Evolutionary conservation across 1,140 invertebrate species (phyloP).

Genomic region (Drosophila asahinai): DNA sequence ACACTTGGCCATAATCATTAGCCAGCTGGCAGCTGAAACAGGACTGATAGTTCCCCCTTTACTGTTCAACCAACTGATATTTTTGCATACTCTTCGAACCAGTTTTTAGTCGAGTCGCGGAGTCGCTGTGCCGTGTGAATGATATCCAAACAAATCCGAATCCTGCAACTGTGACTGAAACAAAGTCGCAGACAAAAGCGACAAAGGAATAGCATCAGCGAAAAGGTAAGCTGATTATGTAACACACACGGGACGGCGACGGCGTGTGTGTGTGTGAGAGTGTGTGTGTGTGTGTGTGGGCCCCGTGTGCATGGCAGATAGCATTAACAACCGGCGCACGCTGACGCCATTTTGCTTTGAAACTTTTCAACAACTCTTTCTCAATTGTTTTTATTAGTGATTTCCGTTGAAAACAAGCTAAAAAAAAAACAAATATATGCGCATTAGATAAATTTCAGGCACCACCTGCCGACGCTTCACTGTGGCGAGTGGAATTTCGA

Average conservation of each 20-base stretch:
- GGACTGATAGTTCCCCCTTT: too few relatives aligned
- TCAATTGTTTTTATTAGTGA: conserved; percentile 77
- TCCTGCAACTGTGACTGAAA: conserved; percentile 47
- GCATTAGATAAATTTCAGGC: conserved; percentile 40
- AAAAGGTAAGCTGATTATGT: conserved; percentile 79
- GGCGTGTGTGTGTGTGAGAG: not conserved
- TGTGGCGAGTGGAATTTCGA: conserved; percentile 11
- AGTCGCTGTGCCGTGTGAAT: conserved; percentile 19
- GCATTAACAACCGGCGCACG: conserved; percentile 65
- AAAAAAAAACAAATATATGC: conserved; percentile 45
- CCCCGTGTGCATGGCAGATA: conserved; percentile 52
- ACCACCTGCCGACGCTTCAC: conserved; percentile 19
- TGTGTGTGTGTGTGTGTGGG: not conserved
- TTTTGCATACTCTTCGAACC: conserved; percentile 7
- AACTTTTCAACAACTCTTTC: conserved; percentile 80
- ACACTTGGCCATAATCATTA: conserved; percentile 35
- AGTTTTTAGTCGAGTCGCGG: conserved; percentile 17
- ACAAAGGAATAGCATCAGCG: conserved; percentile 32
- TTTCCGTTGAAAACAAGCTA: conserved; percentile 77
- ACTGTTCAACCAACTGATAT: not conserved
- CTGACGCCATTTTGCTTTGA: conserved; percentile 78
- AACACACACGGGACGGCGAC: conserved; percentile 33
- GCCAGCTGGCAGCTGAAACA: conserved; percentile 8
- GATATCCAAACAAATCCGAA: conserved; percentile 65
- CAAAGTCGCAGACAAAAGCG: conserved; percentile 52